Conservation (phyloP, 2,888 invertebrate genomes). For the Luperina testacea region DNA sequence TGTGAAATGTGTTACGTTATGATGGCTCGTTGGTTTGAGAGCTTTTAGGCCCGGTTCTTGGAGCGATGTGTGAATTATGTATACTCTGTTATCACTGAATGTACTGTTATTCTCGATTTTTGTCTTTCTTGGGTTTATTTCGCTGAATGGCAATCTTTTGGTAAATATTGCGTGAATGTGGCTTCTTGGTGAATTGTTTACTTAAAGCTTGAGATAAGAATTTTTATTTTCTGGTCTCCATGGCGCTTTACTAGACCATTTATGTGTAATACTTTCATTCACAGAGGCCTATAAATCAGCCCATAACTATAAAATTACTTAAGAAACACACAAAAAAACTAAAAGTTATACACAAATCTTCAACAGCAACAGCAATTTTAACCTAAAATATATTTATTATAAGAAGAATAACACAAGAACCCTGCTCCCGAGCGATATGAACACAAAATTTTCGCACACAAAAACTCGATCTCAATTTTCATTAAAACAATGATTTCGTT, state of each 20-base stretch:
- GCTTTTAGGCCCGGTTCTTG: slow-evolving; percentile 30
- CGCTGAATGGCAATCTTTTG: slow-evolving; percentile 40
- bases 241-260: background rate
- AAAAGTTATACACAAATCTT: background rate
- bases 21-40: slow-evolving; percentile 39
- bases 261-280: background rate
- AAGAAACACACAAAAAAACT: background rate
- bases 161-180: slow-evolving; percentile 1
- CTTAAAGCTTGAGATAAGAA: background rate
- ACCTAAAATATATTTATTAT: slow-evolving; percentile 10
- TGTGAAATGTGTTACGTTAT: slow-evolving; percentile 40
- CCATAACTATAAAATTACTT: background rate
- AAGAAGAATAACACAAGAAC: slow-evolving; percentile 13
- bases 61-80: slow-evolving; percentile 39
- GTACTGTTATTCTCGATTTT: slow-evolving; percentile 1
- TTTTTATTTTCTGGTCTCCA: background rate
- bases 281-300: background rate
- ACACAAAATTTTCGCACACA: slow-evolving; percentile 34
- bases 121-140: slow-evolving; percentile 4
- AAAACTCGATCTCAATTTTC: slow-evolving; percentile 59
- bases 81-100: slow-evolving; percentile 15
- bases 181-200: background rate
- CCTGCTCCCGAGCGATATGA: slow-evolving; percentile 45
- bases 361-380: background rate
- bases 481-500: slow-evolving; percentile 57